phyloP scores from a whole-genome alignment of 2,888 invertebrate species.

The Hirtodrosophila alboralis region DNA sequence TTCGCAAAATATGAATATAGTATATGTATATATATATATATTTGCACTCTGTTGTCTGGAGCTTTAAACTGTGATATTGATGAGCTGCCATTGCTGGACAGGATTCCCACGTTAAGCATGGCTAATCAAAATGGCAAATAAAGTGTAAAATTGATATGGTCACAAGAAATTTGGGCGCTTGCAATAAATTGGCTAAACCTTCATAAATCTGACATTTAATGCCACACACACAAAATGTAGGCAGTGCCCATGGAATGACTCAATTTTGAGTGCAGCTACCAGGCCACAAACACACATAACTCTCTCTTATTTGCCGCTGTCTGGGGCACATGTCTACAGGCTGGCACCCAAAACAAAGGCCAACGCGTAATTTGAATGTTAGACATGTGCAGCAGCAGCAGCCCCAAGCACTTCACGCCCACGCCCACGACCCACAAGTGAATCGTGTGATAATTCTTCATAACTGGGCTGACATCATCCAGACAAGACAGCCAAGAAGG shows the following conservation, averaged over 20 bases:
- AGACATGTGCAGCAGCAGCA: slow-evolving; percentile 65
- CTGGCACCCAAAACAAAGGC: slow-evolving; percentile 49
- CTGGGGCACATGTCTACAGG: slow-evolving; percentile 33
- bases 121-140: slow-evolving; percentile 59
- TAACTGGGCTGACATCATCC: slow-evolving; percentile 79
- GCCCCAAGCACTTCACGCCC: slow-evolving; percentile 32
- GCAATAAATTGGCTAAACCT: slow-evolving; percentile 57
- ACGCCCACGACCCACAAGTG: slow-evolving; percentile 36
- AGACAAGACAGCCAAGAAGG: slow-evolving; percentile 28
- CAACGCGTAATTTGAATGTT: slow-evolving; percentile 67
- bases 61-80: slow-evolving; percentile 64
- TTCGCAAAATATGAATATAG: slow-evolving; percentile 27
- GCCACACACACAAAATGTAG: slow-evolving; percentile 65
- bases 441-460: slow-evolving; percentile 72
- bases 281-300: slow-evolving; percentile 46
- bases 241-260: slow-evolving; percentile 64
- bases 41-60: slow-evolving; percentile 22
- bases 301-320: slow-evolving; percentile 22
- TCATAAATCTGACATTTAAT: slow-evolving; percentile 80
- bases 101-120: slow-evolving; percentile 71
- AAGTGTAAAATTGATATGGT: slow-evolving; percentile 72
- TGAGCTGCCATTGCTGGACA: slow-evolving; percentile 29
- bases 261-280: slow-evolving; percentile 62
- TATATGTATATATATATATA: slow-evolving; percentile 2
- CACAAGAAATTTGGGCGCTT: slow-evolving; percentile 45